Evolutionary conservation across 1,140 invertebrate species (phyloP), one percentile per base, ranked within the genome.

Genomic region (Rhysida immarginata): DNA sequence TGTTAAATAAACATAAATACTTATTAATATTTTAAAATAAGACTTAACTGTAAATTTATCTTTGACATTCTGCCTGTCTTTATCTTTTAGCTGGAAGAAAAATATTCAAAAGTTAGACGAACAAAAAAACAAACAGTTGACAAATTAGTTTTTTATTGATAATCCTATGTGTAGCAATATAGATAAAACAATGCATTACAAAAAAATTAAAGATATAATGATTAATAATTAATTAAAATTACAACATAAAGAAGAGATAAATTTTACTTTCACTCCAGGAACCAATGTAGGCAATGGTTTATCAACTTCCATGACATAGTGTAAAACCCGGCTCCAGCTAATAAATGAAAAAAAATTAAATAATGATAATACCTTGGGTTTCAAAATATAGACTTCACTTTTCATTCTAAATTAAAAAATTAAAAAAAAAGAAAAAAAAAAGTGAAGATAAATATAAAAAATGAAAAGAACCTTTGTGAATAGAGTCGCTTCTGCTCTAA

Each of bases 21-120:
- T n/a, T n/a, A n/a, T n/a, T n/a, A n/a, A n/a, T n/a, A n/a, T n/a
- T n/a, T n/a, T n/a, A n/a, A n/a, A n/a, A n/a, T n/a, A n/a, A n/a
- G n/a, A n/a, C n/a, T n/a, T n/a, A n/a, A 89, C 87, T 51, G 86
- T 78, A 74, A 92, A 93, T 63, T 87, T 87, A 65, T 97, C 94
- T 73, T 97, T 97, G n/a, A 97, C 78, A 42, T 82, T 77, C 65
- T 89, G 87, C 53, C 84, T 75, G 68, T 93, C 88, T 70, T 87
- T 91, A 65, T 93, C 89, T 62, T 85, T 80, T 24, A 93, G 68
- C 72, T 87, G 59, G 16, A 35, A 35, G 29, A 16, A 35, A 35
- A 5, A 8, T 35, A 35, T 35, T 8, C 29, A 5, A 8, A 35
- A 35, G 5, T 35, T 8, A 35, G 29, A 35, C 5, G 5, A 35